Base-by-base conservation (phyloP, 2,888 invertebrate genomes). In the Rhagophthalmus giganteus region DNA sequence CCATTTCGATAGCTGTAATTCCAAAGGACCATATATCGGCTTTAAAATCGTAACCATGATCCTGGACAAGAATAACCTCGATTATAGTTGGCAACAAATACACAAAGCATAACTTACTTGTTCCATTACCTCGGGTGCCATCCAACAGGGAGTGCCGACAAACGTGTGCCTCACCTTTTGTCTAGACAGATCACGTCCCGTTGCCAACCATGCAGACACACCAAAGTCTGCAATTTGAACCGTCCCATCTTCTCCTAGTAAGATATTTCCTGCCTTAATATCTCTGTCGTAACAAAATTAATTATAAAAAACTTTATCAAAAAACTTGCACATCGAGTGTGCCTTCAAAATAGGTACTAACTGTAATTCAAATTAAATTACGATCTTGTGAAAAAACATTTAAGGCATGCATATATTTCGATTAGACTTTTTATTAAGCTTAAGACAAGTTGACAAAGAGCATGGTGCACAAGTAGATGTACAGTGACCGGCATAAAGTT, bases 101-200 rank as follows among this genome's bases (percentile, higher is more conserved):
- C 4, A 9, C 11, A 7, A 11, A n/a, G 7, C 1, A 20, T 9
- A 5, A 2, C 9, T 51, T 74, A 88, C 88, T 81, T 94, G 94
- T 77, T 95, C 94, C 97, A 98, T 98, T 59, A 99, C 98, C 80
- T 99, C 98, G 1, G 98, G 98, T 1, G 98, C 97, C 97, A 97
- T 97, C 97, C 97, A 99, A 71, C 97, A 98, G 0, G 97, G 97
- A 1, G 98, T 98, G 7, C 99, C 99, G 1, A 99, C 98, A 76
- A 99, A 99, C 0, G 97, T 97, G 73, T 98, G 96, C 27, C 98
- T 81, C 12, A 95, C 92, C 78, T 94, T 94, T 75, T 97, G 95
- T 34, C 96, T 81, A 2, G 94, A 93, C 53, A 94, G 77, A 74
- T 97, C 97, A 44, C 94, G 85, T 2, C 94, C 96, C 0, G 94